Evolutionary conservation across 1,140 invertebrate species (phyloP).

Genomic region (Lerema accius): DNA sequence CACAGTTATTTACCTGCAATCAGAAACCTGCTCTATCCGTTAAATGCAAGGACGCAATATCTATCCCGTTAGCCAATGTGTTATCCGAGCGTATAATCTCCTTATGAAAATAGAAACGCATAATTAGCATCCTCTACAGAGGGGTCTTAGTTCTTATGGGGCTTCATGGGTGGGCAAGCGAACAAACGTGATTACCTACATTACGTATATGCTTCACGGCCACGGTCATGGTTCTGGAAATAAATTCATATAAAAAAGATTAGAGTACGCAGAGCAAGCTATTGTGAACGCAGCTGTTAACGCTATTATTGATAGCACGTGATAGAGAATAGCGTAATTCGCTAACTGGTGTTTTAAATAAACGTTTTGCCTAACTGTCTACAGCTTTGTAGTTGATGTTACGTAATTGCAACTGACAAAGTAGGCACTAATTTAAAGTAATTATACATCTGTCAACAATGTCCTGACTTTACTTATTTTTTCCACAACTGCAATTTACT

Average conservation of each 20-base stretch:
- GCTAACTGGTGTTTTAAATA: not conserved
- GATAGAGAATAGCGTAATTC: conserved; percentile 2
- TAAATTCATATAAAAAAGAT: conserved; percentile 35
- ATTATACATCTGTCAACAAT: too few species aligned
- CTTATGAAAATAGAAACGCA: conserved; percentile 42
- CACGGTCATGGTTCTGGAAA: conserved; percentile 64
- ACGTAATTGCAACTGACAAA: too few species aligned
- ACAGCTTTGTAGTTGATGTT: not conserved
- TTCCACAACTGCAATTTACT: too few species aligned
- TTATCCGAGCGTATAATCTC: conserved; percentile 27
- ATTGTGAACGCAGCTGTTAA: not conserved
- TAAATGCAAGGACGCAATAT: conserved; percentile 29
- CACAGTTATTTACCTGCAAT: not conserved
- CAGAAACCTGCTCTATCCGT: not conserved
- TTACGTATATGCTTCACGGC: conserved; percentile 59
- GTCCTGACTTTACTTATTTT: too few species aligned
- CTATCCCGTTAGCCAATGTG: conserved; percentile 37
- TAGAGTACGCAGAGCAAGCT: not conserved
- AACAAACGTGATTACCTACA: conserved; percentile 20
- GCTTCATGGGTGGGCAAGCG: conserved; percentile 52
- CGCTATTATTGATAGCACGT: not conserved
- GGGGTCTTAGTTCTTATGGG: conserved; percentile 43
- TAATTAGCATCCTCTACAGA: conserved; percentile 23
- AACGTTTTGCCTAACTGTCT: not conserved
- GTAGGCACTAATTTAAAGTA: too few species aligned